A percentile compares a stretch with the other conserved stretches of the same genome.
These are phyloP conservation scores for Druon quercuslanigerum DNA, from an alignment of 1,140 invertebrate species.

Conservation along the genomic window DNA sequence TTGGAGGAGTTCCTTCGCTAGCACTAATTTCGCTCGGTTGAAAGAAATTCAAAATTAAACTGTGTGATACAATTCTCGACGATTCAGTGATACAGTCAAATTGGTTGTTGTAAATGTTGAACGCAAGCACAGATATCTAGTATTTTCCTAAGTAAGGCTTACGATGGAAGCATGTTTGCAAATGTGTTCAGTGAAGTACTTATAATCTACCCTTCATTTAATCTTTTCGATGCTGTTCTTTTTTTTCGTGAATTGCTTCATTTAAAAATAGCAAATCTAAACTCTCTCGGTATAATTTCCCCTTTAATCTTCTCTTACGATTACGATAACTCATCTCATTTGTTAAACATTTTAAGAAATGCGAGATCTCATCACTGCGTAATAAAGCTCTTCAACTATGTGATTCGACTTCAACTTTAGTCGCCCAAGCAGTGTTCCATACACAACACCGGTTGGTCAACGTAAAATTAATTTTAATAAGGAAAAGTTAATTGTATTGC, in stretches of 20 bases:
- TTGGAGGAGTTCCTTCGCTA: background rate
- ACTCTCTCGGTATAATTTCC: slow-evolving; percentile 2
- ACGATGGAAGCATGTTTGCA: slow-evolving; percentile 65
- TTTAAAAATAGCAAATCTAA: slow-evolving; percentile 30
- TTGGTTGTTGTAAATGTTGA: background rate
- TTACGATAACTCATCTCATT: slow-evolving; percentile 7
- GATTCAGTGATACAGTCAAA: background rate
- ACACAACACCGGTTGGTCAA: background rate
- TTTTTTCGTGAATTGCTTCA: slow-evolving; percentile 23
- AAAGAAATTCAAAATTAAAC: slow-evolving; percentile 11
- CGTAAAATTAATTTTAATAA: background rate
- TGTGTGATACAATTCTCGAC: slow-evolving; percentile 21
- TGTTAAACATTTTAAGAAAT: background rate
- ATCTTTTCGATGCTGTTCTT: slow-evolving; percentile 17
- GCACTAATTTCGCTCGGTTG: slow-evolving; percentile 4
- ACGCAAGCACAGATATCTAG: slow-evolving; percentile 46
- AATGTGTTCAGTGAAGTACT: slow-evolving; percentile 37
- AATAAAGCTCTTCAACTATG: slow-evolving; percentile 3
- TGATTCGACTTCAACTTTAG: slow-evolving; percentile 24
- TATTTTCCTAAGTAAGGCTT: slow-evolving; percentile 64
- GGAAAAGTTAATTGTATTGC: background rate
- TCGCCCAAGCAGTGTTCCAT: background rate
- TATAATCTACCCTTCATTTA: slow-evolving; percentile 14
- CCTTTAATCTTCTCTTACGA: background rate
- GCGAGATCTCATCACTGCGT: background rate